Percentiles rank a stretch among this genome's conserved stretches.
Evolutionary conservation across 2,113 vertebrate species (phyloP).

Genomic region (Haemorhous mexicanus): DNA sequence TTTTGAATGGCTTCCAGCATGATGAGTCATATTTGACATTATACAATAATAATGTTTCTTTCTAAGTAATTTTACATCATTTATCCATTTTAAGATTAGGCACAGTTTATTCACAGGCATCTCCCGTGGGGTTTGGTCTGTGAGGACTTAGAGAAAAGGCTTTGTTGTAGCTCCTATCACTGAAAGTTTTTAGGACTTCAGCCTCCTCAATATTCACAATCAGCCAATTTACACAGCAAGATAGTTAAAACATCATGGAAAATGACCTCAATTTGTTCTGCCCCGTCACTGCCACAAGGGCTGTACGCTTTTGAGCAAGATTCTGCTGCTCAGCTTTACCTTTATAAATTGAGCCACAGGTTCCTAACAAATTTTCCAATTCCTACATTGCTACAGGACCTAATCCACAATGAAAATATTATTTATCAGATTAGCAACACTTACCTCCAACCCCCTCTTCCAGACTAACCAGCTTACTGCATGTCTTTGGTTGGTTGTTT

Average conservation of each 20-base stretch:
- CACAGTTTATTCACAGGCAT: background rate
- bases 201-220: background rate
- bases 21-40: background rate
- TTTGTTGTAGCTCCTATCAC: background rate
- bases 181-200: background rate
- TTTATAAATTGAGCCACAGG: background rate
- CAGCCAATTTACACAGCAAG: background rate
- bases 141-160: accelerated
- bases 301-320: background rate
- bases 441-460: background rate
- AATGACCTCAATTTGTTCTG: background rate
- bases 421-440: background rate
- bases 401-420: background rate
- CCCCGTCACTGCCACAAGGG: background rate
- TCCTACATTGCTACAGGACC: accelerated
- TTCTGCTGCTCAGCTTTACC: background rate
- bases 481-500: background rate
- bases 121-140: background rate
- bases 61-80: background rate
- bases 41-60: background rate
- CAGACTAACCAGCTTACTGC: background rate
- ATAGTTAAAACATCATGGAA: background rate
- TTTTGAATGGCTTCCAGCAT: background rate
- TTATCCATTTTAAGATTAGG: background rate
- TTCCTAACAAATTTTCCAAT: background rate